Evolutionary conservation across 1,140 invertebrate species (phyloP).

Genomic region (Neodiprion fabricii): DNA sequence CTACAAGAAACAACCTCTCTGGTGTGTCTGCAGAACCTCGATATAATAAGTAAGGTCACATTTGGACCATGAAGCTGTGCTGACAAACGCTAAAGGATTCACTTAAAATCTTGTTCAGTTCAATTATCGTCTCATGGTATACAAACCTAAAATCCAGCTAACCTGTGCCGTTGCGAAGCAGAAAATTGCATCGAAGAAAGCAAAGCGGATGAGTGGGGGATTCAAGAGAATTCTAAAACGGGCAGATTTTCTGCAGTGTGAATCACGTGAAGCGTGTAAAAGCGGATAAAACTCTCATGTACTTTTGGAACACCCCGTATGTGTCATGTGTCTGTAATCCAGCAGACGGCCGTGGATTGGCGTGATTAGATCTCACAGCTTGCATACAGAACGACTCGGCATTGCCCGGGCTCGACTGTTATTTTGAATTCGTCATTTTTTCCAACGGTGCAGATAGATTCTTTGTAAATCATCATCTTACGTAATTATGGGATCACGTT

Average conservation of each 20-base stretch:
- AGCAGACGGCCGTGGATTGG: constrained; percentile 10
- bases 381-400: background rate
- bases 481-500: background rate
- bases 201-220: background rate
- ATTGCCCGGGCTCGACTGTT: background rate
- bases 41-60: too few species aligned
- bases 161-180: background rate
- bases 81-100: too few species aligned
- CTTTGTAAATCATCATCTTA: background rate
- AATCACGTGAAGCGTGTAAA: background rate
- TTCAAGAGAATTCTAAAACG: background rate
- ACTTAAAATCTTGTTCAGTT: too few species aligned
- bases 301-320: constrained; percentile 8
- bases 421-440: constrained; percentile 10
- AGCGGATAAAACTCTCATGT: background rate
- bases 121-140: too few species aligned
- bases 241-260: background rate
- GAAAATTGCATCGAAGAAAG: background rate
- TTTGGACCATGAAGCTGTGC: too few species aligned
- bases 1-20: too few species aligned
- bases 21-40: too few species aligned
- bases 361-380: constrained; percentile 10
- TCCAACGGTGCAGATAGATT: constrained; percentile 9
- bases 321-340: constrained; percentile 4
- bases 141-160: too few species aligned